Conservation (phyloP, 1,140 invertebrate species). For the Brachionus asplanchnoidis region DNA sequence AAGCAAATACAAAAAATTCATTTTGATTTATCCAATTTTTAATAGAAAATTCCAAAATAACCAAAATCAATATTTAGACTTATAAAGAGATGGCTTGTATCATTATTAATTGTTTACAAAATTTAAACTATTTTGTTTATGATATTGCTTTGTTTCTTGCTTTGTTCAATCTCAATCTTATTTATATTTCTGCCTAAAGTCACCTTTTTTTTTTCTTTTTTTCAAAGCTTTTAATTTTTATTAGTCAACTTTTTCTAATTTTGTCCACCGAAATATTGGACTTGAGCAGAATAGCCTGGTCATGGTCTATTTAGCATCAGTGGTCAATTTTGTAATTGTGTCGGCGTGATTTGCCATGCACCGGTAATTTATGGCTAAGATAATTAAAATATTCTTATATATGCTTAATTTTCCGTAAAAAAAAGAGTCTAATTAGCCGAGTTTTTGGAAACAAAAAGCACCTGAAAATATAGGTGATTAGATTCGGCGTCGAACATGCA, state of each 20-base stretch:
- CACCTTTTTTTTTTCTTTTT: not conserved
- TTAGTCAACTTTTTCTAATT: not conserved
- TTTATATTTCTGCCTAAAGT: slow-evolving; percentile 2
- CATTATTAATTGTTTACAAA: not conserved
- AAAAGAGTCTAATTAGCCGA: not conserved
- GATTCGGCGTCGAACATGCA: not conserved
- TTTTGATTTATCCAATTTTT: not conserved
- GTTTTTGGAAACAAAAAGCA: not conserved
- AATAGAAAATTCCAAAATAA: not conserved
- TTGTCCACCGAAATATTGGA: not conserved
- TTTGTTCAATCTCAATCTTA: not conserved
- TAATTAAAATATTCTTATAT: not conserved
- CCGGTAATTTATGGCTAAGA: not conserved
- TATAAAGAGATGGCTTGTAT: not conserved
- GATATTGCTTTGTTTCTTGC: not conserved
- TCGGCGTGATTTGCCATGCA: not conserved
- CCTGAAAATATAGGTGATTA: not conserved
- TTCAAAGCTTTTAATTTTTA: not conserved
- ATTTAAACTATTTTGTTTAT: slow-evolving; percentile 23
- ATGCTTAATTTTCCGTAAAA: slow-evolving; percentile 1
- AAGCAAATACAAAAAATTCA: not conserved
- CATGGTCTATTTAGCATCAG: not conserved
- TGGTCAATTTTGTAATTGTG: not conserved
- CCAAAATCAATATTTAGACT: not conserved
- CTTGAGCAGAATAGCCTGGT: not conserved